Base-by-base conservation (phyloP, 1,140 invertebrate genomes). In the Caenorhabditis tropicalis region DNA sequence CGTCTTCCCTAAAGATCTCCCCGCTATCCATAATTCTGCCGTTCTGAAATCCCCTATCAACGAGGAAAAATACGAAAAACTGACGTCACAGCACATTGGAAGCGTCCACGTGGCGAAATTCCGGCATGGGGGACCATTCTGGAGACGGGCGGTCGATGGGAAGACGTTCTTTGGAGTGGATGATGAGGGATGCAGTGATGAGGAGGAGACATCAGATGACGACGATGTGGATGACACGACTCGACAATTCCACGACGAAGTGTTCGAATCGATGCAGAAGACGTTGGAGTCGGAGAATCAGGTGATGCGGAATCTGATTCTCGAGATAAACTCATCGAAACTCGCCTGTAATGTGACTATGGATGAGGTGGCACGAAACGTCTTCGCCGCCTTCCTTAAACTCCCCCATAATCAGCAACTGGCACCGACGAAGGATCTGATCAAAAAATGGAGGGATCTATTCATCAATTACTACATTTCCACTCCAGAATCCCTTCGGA, bases 291-390 rank as follows among this genome's bases (percentile, higher is more conserved):
- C 60, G 27, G 39, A 43, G 12, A 29, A 65, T 82, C 58, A 56
- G 6, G 10, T 51, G 58, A 70, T 79, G 79, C 36, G 74, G 27
- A 88, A 88, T 39, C 81, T 87, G 24, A 87, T 87, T 51, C 43
- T 87, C 43, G 87, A 87, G 56, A 87, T 87, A 21, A 87, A 88
- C 36, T 89, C 88, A 5, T 87, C 87, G 12, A 88, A 87, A 48
- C 27, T 87, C 1, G 87, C 87, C 0, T 88, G 89, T 46, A 87
- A 87, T 39, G 89, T 87, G 12, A 29, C 87, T 1, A 60, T 86
- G 87, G 87, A 87, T 16, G 81, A 87, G 3, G 79, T 87, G 4
- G 82, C 87, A 0, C 86, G 82, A 29, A 70, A 88, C 36, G 79
- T 88, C 10, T 88, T 87, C 21, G 27, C 87, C 24, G 87, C 87